Base-by-base conservation (phyloP, 2,888 invertebrate species). In the Folsomia candida region DNA sequence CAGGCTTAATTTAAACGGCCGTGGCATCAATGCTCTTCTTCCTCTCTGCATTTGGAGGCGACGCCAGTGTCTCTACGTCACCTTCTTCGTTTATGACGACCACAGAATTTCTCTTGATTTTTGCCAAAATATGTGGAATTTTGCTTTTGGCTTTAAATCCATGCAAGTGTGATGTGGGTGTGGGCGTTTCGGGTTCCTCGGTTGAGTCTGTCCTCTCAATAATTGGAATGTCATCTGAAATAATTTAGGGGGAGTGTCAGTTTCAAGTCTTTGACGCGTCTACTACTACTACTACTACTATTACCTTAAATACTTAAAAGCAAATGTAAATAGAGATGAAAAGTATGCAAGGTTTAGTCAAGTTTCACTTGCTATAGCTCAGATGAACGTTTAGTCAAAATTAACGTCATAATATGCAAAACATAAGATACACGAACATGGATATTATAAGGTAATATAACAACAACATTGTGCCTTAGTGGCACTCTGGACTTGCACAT, bases 81-180 rank as follows among this genome's bases (percentile, higher is more conserved):
- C 79, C 79, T 72, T 78, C 79, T 70, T 79, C 79, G 11, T 75
- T 79, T 18, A 77, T 79, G 9, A 79, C 77, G 37, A 79, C 79
- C 4, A 79, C 79, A 1, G 77, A 79, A 67, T 79, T 79, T 22
- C 77, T 37, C 54, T 77, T 77, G 14, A 74, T 74, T 58, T 76
- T 77, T 22, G 77, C 66, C 47, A 77, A 70, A 58, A 77, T 76
- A 51, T 79, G 75, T 1, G 79, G 79, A 20, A 79, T 67, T 71
- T 79, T 79, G 70, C 75, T 76, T 57, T 75, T 72, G 2, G 72
- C 65, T 54, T 72, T 72, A 70, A 72, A 72, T 9, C 67, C 64
- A 26, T 69, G 69, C 6, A 22, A 54, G n/a, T 54, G 54, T 14
- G 20, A 20, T 14, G 18, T 18, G 18, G 11, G 6, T 14, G 67